phyloP scores from a whole-genome alignment of 1,140 invertebrate species.

The Asobara japonica region DNA sequence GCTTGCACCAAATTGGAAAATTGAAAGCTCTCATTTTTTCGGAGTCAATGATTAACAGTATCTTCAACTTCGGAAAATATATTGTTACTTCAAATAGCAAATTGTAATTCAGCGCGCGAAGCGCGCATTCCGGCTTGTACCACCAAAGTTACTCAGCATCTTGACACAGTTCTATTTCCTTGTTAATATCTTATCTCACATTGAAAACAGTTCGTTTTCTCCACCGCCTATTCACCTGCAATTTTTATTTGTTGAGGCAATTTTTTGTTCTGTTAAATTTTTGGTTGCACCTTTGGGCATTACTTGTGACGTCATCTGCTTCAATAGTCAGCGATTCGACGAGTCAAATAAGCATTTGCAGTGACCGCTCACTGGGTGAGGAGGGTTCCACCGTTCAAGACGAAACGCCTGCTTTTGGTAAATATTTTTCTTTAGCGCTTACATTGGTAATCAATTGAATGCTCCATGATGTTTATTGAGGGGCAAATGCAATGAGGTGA shows the following conservation, averaged over 20 bases:
- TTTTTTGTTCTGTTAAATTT: conserved; percentile 53
- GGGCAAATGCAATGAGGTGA: too few species aligned
- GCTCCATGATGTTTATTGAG: neutral
- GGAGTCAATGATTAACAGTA: too few species aligned
- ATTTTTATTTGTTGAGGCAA: conserved; percentile 39
- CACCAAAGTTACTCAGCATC: too few species aligned
- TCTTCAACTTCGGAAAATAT: too few species aligned
- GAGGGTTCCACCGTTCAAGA: conserved; percentile 65
- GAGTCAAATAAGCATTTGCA: conserved; percentile 68
- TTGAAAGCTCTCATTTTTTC: too few species aligned
- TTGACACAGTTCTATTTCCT: too few species aligned
- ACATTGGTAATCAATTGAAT: conserved; percentile 21
- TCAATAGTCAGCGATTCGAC: conserved; percentile 65
- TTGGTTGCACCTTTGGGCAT: conserved; percentile 56
- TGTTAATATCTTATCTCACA: too few species aligned
- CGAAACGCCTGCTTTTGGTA: conserved; percentile 64
- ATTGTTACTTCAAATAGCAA: too few species aligned
- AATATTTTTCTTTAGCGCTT: conserved; percentile 46
- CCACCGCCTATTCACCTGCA: conserved; percentile 44
- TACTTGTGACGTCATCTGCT: conserved; percentile 61
- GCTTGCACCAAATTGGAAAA: too few species aligned
- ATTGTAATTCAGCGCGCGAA: too few species aligned
- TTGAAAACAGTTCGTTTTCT: too few species aligned
- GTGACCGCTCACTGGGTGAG: conserved; percentile 64
- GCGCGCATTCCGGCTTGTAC: too few species aligned